phyloP scores from a whole-genome alignment of 2,888 invertebrate genomes.

The Syritta pipiens region DNA sequence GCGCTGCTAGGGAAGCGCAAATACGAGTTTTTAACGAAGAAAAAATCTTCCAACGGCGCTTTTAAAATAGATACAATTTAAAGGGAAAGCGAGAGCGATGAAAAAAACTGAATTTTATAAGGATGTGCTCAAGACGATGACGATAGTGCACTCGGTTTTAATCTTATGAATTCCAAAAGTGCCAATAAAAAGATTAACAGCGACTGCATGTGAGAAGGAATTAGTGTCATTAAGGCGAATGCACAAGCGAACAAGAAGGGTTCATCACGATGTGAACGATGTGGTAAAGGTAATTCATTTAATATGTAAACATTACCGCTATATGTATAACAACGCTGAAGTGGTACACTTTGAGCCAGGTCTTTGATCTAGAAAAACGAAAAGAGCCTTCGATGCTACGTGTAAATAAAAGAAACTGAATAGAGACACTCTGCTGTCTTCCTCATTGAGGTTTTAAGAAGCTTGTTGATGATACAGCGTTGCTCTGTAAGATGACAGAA shows the following conservation, averaged over 20 bases:
- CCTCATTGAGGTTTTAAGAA: conserved; percentile 21
- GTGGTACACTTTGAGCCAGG: conserved; percentile 37
- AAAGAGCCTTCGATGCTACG: neutral
- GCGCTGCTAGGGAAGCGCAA: conserved; percentile 19
- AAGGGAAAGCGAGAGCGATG: neutral
- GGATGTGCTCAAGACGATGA: conserved; percentile 47
- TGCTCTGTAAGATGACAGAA: conserved; percentile 1
- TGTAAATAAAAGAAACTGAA: neutral
- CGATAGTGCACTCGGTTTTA: conserved; percentile 59
- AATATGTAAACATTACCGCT: conserved; percentile 23
- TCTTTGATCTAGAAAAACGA: conserved; percentile 24
- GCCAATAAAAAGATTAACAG: conserved; percentile 60
- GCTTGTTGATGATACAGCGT: neutral
- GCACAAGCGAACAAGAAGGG: conserved; percentile 42
- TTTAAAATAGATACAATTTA: conserved; percentile 27
- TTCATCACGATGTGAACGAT: conserved; percentile 25
- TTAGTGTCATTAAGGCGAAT: conserved; percentile 64
- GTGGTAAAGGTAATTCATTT: conserved; percentile 25
- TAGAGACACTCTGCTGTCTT: neutral
- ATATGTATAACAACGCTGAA: neutral
- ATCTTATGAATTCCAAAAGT: conserved; percentile 59
- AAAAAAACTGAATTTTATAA: conserved; percentile 17
- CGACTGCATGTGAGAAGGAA: conserved; percentile 24
- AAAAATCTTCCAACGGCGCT: conserved; percentile 24
- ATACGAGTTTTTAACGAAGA: conserved; percentile 63